These are phyloP conservation scores for Heteromurus nitidus DNA, from an alignment of 2,888 invertebrate species.

Conservation along the genomic window DNA sequence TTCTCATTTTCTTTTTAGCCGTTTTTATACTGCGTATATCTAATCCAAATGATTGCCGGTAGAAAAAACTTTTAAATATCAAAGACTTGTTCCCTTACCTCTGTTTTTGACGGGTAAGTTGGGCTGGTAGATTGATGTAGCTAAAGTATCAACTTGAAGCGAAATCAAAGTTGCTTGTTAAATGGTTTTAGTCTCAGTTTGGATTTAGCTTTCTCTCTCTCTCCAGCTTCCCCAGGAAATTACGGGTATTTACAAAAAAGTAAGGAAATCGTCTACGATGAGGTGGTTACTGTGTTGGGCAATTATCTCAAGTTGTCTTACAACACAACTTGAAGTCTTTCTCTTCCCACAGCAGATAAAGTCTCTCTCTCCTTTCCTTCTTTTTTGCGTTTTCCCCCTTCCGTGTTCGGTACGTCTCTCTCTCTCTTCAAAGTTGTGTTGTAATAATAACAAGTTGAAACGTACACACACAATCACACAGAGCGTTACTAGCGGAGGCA, in stretches of 20 bases:
- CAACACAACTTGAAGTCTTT: slow-evolving; percentile 52
- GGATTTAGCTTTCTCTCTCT: slow-evolving; percentile 24
- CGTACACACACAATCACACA: slow-evolving; percentile 57
- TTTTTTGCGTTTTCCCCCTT: slow-evolving; percentile 31
- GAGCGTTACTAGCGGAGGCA: slow-evolving; percentile 26
- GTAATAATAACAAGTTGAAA: slow-evolving; percentile 46
- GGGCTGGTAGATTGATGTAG: slow-evolving; percentile 22
- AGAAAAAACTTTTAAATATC: slow-evolving; percentile 61
- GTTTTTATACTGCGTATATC: slow-evolving; percentile 25
- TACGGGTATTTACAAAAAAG: slow-evolving; percentile 54
- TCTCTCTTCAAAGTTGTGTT: slow-evolving; percentile 31
- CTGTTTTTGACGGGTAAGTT: slow-evolving; percentile 57
- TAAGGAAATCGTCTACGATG: slow-evolving; percentile 52
- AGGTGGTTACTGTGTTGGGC: slow-evolving; percentile 59
- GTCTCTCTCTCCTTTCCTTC: slow-evolving; percentile 32
- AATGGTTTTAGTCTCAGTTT: slow-evolving; percentile 41
- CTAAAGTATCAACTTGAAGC: slow-evolving; percentile 38
- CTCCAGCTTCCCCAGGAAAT: slow-evolving; percentile 33
- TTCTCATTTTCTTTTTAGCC: slow-evolving; percentile 48
- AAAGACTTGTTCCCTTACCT: slow-evolving; percentile 58
- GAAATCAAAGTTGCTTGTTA: slow-evolving; percentile 58
- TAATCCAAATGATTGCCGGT: slow-evolving; percentile 62
- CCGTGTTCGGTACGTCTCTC: slow-evolving; percentile 35
- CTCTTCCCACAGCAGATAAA: slow-evolving; percentile 50
- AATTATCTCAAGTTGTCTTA: slow-evolving; percentile 61